Percentiles rank a stretch among this genome's conserved stretches.
Conservation (phyloP, 2,888 invertebrate species). For the Cyclophora albipunctata region DNA sequence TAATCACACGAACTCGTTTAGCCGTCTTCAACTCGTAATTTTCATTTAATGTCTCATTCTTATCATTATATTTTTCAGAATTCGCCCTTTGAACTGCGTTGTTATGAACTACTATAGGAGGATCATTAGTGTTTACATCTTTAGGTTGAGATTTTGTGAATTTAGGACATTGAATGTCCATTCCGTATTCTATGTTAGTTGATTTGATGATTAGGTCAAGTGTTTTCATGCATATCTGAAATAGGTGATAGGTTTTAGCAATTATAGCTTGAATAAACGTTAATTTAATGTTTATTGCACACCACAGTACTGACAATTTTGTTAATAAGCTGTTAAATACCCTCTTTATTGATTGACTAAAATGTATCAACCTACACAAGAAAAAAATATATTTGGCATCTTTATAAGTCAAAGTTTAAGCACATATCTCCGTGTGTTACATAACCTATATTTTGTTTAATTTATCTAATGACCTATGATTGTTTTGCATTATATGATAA, state of each 20-base stretch:
- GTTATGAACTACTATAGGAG: conserved; percentile 41
- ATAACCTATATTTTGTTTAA: too few species aligned
- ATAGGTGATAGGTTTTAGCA: conserved; percentile 10
- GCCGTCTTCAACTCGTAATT: conserved; percentile 42
- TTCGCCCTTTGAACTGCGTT: conserved; percentile 43
- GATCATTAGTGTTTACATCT: conserved; percentile 30
- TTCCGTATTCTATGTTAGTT: conserved; percentile 35
- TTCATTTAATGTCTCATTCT: conserved; percentile 28
- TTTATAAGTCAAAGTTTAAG: too few species aligned
- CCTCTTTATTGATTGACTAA: too few species aligned
- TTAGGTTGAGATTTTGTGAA: conserved; percentile 30
- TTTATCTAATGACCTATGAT: too few species aligned
- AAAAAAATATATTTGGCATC: too few species aligned
- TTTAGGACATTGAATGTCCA: conserved; percentile 39
- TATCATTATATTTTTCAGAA: conserved; percentile 44
- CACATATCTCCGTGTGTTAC: too few species aligned
- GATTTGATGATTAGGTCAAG: conserved; percentile 71
- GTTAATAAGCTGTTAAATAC: too few species aligned
- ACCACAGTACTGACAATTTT: too few species aligned
- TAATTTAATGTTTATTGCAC: too few species aligned
- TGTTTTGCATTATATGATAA: too few species aligned
- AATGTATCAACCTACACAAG: too few species aligned
- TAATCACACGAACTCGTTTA: conserved; percentile 31
- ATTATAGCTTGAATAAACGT: too few species aligned
- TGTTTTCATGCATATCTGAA: conserved; percentile 79